Conservation (phyloP, 2,888 invertebrate species). For the Nudaria mundana region DNA sequence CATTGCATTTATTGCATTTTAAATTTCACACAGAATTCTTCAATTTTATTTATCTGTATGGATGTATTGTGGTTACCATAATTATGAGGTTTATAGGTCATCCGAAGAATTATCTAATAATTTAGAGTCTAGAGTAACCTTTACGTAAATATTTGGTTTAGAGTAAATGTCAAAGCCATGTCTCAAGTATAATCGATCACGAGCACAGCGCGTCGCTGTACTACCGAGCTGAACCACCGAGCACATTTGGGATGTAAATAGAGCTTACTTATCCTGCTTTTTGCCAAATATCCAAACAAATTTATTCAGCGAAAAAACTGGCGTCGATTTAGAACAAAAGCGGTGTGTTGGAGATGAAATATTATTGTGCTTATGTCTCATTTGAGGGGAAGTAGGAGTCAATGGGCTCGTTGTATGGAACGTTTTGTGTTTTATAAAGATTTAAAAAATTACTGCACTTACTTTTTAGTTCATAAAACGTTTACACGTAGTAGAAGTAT, state of each 20-base stretch:
- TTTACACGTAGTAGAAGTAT: too few relatives aligned
- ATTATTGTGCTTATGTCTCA: slow-evolving; percentile 22
- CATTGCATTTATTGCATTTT: too few relatives aligned
- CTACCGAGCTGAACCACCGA: slow-evolving; percentile 11
- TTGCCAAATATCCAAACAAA: slow-evolving; percentile 68
- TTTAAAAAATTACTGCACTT: too few relatives aligned
- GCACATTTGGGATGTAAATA: slow-evolving; percentile 66
- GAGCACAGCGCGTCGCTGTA: slow-evolving; percentile 29
- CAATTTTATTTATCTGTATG: too few relatives aligned
- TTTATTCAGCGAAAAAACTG: slow-evolving; percentile 62
- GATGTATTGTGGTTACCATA: too few relatives aligned
- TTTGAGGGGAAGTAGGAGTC: slow-evolving; percentile 8
- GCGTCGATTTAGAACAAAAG: slow-evolving; percentile 36
- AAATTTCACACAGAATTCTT: too few relatives aligned
- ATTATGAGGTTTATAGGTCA: too few relatives aligned
- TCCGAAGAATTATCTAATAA: too few relatives aligned
- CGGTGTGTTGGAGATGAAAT: slow-evolving; percentile 17
- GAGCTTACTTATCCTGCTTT: slow-evolving; percentile 63
- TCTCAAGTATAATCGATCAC: slow-evolving; percentile 39
- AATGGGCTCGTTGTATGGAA: slow-evolving; percentile 16
- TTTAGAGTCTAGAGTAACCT: too few relatives aligned
- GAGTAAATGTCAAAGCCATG: slow-evolving; percentile 35
- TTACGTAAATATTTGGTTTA: slow-evolving; percentile 29
- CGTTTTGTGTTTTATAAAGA: slow-evolving; percentile 9
- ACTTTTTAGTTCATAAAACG: too few relatives aligned